These are phyloP conservation scores for Anolis carolinensis DNA, from an alignment of 2,113 vertebrate genomes.

Conservation along the genomic window DNA sequence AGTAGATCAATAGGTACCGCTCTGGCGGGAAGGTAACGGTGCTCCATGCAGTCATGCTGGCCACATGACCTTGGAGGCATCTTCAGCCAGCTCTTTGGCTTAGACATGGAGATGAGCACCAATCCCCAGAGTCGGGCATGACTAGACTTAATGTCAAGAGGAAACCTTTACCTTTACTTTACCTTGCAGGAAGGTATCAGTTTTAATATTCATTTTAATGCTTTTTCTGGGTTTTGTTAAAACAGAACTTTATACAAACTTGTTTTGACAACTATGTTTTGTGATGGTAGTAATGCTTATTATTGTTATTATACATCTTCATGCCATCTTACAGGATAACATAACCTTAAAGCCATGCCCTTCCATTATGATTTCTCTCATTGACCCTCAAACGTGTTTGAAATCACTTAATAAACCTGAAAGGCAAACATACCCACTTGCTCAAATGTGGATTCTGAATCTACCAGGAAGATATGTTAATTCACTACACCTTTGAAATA, in stretches of 20 bases:
- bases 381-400: not conserved
- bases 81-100: too few relatives aligned
- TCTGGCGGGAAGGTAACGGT: too few relatives aligned
- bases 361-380: not conserved
- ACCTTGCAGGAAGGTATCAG: not conserved
- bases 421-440: conserved; percentile 28
- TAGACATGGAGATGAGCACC: too few relatives aligned
- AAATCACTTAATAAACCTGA: conserved; percentile 18
- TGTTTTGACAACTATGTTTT: not conserved
- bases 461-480: not conserved
- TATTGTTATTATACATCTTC: not conserved
- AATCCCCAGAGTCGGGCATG: too few relatives aligned
- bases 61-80: too few relatives aligned
- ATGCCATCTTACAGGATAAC: not conserved
- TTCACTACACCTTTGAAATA: conserved; percentile 28
- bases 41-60: too few relatives aligned
- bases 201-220: not conserved
- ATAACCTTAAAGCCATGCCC: not conserved
- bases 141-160: too few relatives aligned
- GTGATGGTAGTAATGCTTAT: not conserved
- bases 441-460: conserved; percentile 16
- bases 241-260: not conserved
- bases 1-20: too few relatives aligned
- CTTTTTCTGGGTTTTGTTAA: not conserved
- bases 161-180: too few relatives aligned